Conservation (phyloP, 2,888 invertebrate genomes). For the Athalia circularis region DNA sequence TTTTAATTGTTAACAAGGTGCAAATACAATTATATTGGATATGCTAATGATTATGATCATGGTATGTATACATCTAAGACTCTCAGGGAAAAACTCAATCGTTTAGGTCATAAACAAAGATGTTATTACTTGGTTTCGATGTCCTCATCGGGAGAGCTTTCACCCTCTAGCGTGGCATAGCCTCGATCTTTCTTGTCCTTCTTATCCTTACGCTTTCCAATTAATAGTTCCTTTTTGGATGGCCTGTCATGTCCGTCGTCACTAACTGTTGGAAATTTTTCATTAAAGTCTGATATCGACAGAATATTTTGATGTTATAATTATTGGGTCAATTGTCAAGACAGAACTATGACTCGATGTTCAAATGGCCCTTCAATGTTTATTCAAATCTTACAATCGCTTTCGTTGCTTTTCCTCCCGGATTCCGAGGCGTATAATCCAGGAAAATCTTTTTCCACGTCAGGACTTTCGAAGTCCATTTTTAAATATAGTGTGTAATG, state of each 20-base stretch:
- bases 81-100: background rate
- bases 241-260: constrained; percentile 88
- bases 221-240: constrained; percentile 86
- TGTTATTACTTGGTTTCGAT: constrained; percentile 83
- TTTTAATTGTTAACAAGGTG: background rate
- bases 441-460: constrained; percentile 93
- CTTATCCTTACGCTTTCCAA: constrained; percentile 88
- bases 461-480: constrained; percentile 92
- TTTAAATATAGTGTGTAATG: constrained; percentile 18
- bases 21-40: constrained; percentile 14
- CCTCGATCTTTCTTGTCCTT: constrained; percentile 93
- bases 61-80: background rate
- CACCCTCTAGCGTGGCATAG: constrained; percentile 94
- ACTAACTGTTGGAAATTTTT: constrained; percentile 78
- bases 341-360: background rate
- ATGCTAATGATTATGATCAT: constrained; percentile 13
- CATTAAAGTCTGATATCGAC: background rate
- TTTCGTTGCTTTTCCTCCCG: constrained; percentile 86
- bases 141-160: constrained; percentile 94
- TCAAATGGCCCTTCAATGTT: constrained; percentile 46
- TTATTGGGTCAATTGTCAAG: background rate
- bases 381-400: constrained; percentile 82
- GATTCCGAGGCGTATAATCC: constrained; percentile 90
- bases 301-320: background rate
- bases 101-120: constrained; percentile 22